These are phyloP conservation scores for Aurelia aurita DNA, from an alignment of 30 jellyfish, hydroid and myxozoan species.

Conservation along the genomic window DNA sequence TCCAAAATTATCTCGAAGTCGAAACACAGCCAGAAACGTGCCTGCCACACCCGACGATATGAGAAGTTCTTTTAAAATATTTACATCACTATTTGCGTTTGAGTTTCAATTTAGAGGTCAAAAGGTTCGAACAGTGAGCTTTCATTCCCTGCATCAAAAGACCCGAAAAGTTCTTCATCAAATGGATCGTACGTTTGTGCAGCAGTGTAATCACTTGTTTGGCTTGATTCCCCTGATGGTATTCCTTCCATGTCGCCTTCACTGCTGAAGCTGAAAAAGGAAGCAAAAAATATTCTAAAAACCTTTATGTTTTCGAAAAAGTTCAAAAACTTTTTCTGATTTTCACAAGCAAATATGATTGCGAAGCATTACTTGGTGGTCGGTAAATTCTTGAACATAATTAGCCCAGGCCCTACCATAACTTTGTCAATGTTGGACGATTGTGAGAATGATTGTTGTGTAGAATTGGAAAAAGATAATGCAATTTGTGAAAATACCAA, in stretches of 20 bases:
- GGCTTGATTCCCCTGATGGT: slow-evolving; percentile 47
- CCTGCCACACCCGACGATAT: background rate
- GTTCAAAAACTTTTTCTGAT: too few species aligned
- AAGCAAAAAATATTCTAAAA: background rate
- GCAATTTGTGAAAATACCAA: too few species aligned
- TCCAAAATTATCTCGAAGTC: too few species aligned
- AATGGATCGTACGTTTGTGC: slow-evolving; percentile 23
- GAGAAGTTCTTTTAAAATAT: background rate
- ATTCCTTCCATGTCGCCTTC: slow-evolving; percentile 33
- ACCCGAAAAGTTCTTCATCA: slow-evolving; percentile 60
- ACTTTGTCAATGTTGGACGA: too few species aligned
- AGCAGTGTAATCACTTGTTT: slow-evolving; percentile 26
- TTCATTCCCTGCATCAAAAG: slow-evolving; percentile 9
- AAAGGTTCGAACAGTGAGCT: background rate
- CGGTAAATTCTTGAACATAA: too few species aligned
- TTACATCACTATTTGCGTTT: slow-evolving; percentile 16
- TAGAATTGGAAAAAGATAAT: too few species aligned
- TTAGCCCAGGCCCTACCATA: too few species aligned
- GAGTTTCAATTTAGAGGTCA: slow-evolving; percentile 2
- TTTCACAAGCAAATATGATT: too few species aligned
- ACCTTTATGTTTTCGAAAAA: too few species aligned
- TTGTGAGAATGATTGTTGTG: too few species aligned
- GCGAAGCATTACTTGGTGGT: too few species aligned
- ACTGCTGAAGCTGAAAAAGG: slow-evolving; percentile 50
- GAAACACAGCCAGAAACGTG: too few species aligned